Evolutionary conservation across 2,888 invertebrate species (phyloP), one percentile per base, ranked within the genome.

Genomic region (Mesoligia furuncula): DNA sequence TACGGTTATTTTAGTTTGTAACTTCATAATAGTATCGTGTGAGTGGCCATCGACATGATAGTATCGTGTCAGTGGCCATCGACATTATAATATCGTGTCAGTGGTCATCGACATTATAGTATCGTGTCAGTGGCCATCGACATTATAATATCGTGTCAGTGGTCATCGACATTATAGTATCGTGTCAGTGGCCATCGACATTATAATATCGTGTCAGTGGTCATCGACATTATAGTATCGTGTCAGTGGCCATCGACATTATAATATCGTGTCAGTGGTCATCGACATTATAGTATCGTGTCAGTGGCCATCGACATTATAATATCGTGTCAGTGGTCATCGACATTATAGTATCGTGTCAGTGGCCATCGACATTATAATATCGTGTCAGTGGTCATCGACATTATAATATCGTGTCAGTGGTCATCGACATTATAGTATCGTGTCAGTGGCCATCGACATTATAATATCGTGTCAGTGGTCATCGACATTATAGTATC

Each of bases 11-110:
- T 71, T 9, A 54, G 51, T 36, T 69, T 36, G 31, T 78, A 39
- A 64, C 31, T 74, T 75, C 67, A 80, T 68, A 74, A 80, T 64
- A 71, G 68, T 68, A 67, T 62, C 66, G 70, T 62, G 80, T 69
- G 72, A 72, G 61, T 42, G 48, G 54, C 62, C 39, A 39, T 39
- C 39, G 39, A 39, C 70, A 80, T 71, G 74, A 80, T 68, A 71
- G 68, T 68, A 67, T 62, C 66, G 70, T 39, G 39, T 39, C 39
- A 39, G 39, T 39, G 39, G 39, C 4, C 39, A 39, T 39, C 9
- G 39, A 39, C 70, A 80, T 71, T 74, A 80, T 68, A 71, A 64
- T 68, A 66, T 62, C 66, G 70, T 39, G 39, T 39, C 39, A 39
- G 39, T 39, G 8, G 39, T 8, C 39, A 39, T 39, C 9, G 39